Conservation (phyloP, 2,113 vertebrate genomes). For the Pelmatolapia mariae region DNA sequence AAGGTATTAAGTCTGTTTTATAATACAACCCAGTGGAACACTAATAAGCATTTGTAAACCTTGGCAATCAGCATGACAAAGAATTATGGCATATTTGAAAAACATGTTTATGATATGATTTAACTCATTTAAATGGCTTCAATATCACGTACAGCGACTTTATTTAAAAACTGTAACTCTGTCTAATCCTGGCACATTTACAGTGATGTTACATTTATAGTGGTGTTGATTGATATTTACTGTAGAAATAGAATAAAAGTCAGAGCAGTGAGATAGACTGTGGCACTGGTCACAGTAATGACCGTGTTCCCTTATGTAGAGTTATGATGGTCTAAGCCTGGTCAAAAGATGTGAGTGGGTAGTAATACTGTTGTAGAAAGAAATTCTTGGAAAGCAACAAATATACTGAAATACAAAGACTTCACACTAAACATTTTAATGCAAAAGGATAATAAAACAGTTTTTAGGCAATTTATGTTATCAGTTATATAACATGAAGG, state of each 20-base stretch:
- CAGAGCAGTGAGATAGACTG: background rate
- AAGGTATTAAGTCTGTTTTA: background rate
- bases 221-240: background rate
- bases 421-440: background rate
- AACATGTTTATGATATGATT: background rate
- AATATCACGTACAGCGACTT: background rate
- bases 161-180: background rate
- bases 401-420: background rate
- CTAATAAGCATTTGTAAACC: background rate
- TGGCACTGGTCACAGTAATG: background rate
- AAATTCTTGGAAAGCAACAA: background rate
- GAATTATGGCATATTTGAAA: background rate
- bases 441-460: background rate
- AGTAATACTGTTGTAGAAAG: background rate
- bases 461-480: background rate
- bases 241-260: conserved; percentile 31
- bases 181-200: conserved; percentile 1
- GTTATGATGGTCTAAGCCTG: background rate
- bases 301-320: background rate
- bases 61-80: background rate
- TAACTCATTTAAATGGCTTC: background rate
- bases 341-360: background rate
- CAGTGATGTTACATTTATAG: conserved; percentile 9
- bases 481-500: background rate
- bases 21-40: background rate